These are phyloP conservation scores for Smittia aterrima DNA, from an alignment of 2,888 invertebrate species.

Conservation along the genomic window DNA sequence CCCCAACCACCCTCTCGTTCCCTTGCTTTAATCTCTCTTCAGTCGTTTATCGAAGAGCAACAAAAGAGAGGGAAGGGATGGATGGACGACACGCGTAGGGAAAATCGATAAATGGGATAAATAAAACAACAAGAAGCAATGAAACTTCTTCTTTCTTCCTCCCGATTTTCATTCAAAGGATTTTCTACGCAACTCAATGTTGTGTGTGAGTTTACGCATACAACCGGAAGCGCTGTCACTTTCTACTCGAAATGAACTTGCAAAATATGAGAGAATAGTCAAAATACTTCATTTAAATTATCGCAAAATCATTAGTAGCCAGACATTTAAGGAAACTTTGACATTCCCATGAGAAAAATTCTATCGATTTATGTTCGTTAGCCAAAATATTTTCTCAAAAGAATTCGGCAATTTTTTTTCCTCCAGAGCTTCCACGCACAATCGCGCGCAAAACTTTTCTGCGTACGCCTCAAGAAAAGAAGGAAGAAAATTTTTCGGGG, in stretches of 20 bases:
- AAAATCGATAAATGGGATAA: constrained; percentile 41
- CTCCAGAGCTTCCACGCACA: no score
- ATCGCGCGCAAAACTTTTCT: no score
- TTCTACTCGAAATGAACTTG: neutral
- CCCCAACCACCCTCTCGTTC: neutral
- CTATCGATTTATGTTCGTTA: no score
- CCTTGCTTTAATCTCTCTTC: neutral
- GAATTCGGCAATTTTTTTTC: no score
- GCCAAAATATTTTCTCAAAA: no score
- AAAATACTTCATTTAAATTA: no score
- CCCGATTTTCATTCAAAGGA: constrained; percentile 22
- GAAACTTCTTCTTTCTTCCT: neutral
- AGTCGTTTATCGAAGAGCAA: neutral
- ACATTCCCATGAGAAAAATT: no score
- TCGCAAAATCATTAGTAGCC: no score
- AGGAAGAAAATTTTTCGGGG: no score
- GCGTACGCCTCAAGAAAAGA: no score
- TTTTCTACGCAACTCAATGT: constrained; percentile 38
- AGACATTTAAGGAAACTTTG: no score
- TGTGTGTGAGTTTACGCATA: constrained; percentile 25
- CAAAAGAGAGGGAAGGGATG: neutral
- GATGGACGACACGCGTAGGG: constrained; percentile 18
- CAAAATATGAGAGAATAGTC: neutral
- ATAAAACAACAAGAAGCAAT: constrained; percentile 18
- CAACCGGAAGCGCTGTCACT: neutral